Conservation (phyloP, 1,140 invertebrate species). For the Artemia franciscana region DNA sequence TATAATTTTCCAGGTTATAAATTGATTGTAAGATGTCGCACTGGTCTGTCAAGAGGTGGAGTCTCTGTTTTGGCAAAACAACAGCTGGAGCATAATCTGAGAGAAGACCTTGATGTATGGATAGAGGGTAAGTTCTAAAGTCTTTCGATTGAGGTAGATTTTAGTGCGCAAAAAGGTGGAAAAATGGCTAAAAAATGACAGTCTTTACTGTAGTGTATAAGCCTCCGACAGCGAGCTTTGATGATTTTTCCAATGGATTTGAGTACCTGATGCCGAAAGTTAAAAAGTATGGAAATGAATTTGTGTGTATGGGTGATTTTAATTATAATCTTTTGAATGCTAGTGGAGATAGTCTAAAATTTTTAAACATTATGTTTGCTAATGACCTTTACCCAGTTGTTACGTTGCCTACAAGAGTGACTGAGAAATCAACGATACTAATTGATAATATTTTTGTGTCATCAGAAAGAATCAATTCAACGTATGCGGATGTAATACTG, state of each 20-base stretch:
- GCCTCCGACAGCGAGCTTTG: not conserved
- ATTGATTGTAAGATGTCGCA: not conserved
- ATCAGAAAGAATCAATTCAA: not conserved
- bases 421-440: not conserved
- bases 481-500: not conserved
- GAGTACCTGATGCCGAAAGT: not conserved
- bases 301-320: too few species aligned
- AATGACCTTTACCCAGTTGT: not conserved
- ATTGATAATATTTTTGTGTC: not conserved
- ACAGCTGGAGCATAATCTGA: too few species aligned
- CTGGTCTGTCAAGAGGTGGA: not conserved
- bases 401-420: not conserved
- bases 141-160: not conserved
- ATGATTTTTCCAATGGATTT: not conserved
- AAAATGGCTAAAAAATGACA: not conserved
- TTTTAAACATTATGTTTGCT: not conserved
- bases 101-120: too few species aligned
- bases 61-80: not conserved
- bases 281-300: not conserved
- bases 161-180: not conserved
- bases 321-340: not conserved
- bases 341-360: not conserved
- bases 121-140: too few species aligned
- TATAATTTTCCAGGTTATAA: not conserved
- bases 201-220: not conserved